Base-by-base conservation (phyloP, 2,888 invertebrate species). In the Tuberolachnus salignus region DNA sequence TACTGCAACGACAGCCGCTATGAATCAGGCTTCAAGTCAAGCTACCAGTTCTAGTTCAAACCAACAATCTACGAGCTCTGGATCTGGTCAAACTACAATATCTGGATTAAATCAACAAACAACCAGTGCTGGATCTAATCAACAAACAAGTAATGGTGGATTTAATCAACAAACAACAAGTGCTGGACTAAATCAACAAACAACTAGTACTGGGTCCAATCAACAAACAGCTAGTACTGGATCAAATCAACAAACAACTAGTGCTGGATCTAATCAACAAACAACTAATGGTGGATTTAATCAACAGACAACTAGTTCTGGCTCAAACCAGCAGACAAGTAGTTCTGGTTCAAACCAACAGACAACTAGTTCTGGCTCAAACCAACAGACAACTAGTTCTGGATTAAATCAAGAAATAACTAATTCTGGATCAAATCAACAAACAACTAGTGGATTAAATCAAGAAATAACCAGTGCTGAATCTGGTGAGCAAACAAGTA, bases 1-100 rank as follows among this genome's bases (percentile, higher is more conserved):
- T 21, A 67, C 80, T 46, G 70, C 80, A 16, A 72, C 75, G 23
- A 81, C 82, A 21, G 78, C 75, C 1, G 61, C 81, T n/a, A 74
- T 69, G 74, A 71, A 66, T 57, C 75, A 75, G 44, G 21, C 83
- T n/a, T 82, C 84, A 13, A 55, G 19, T 3, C 75, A 67, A 6
- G 14, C 46, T 26, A 84, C 85, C 63, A 81, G 81, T 49, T 26
- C 73, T 46, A 75, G 75, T 75, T 71, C 74, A 11, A 80, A 64
- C 73, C 82, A 82, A 71, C 78, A 80, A 71, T 74, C 80, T 16
- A 61, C 80, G 21, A 51, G 16, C 9, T 57, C 80, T 1, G 70
- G 80, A 51, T 49, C 63, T 8, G 67, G 67, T 57, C 81, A 81
- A 66, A 63, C 64, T 8, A 46, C 67, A n/a, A 44, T 67, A 13